Base-by-base conservation (phyloP, 1,140 invertebrate species). In the Drosophila murphyi region DNA sequence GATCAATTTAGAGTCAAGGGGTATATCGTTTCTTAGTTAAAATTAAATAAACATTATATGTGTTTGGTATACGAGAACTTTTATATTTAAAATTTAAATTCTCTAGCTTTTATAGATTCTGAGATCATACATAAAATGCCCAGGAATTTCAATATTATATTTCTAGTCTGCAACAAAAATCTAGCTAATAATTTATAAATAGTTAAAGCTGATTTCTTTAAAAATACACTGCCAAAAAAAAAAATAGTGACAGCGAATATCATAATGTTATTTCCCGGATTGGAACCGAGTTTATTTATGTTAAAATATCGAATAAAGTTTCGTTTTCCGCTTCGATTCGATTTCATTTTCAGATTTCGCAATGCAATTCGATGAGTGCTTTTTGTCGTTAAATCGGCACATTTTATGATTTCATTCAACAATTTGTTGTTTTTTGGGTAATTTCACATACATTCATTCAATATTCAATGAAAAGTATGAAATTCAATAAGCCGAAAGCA, bases 371-470 rank as follows among this genome's bases (percentile, higher is more conserved):
- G 64, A 81, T 78, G 71, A 72, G 1, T 20, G 47, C 48, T 8
- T 6, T 4, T n/a, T 4, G 3, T 20, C 20, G n/a, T 43, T 43
- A n/a, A 3, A 43, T 43, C 10, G 39, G 39, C 39, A 43, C 39
- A n/a, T 43, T 43, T n/a, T 4, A n/a, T n/a, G 6, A n/a, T 43
- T 43, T 72, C 78, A 81, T 81, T 81, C 78, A 81, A 64, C 37
- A 73, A 20, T 20, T 20, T 20, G 20, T 54, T 51, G 8, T 41
- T 32, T 8, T 28, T 57, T 20, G 20, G 20, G 20, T 20, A 20
- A 20, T 70, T 69, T 78, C 75, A 82, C 70, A 82, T 68, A 56
- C 76, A 71, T 71, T 57, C 64, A 67, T 50, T 76, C 70, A 80
- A 80, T 61, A 77, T 83, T 77, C 20, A 20, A 20, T 20, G 20